A percentile compares a stretch with the other conserved stretches of the same genome.
These are phyloP conservation scores for Cataglyphis albicans DNA, from an alignment of 2,888 invertebrate species.

Conservation along the genomic window DNA sequence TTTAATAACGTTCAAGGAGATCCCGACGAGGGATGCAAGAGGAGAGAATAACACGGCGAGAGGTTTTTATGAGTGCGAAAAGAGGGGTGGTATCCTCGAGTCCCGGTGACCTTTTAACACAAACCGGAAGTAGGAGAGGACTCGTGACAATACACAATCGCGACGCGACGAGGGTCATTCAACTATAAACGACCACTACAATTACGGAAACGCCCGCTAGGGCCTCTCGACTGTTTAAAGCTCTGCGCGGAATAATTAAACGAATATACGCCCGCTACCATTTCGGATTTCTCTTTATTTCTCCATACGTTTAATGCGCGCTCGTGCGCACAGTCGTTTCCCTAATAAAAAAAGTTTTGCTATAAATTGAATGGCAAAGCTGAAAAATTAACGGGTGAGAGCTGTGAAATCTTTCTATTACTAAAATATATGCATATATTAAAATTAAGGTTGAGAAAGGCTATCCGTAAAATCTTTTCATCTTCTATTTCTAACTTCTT, in stretches of 20 bases:
- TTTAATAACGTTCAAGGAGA: conserved; percentile 33
- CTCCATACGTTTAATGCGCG: conserved; percentile 27
- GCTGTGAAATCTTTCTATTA: background rate
- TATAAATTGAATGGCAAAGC: conserved; percentile 21
- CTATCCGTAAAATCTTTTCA: too few relatives aligned
- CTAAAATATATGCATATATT: background rate
- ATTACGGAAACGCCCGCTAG: conserved; percentile 76
- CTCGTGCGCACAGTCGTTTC: conserved; percentile 1
- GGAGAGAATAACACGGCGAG: conserved; percentile 16
- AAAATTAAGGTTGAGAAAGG: too few relatives aligned
- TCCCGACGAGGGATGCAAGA: background rate
- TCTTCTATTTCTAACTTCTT: too few relatives aligned
- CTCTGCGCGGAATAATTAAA: conserved; percentile 76
- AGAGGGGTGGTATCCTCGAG: conserved; percentile 54
- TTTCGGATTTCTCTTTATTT: conserved; percentile 63
- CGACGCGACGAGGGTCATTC: conserved; percentile 81
- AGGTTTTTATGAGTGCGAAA: conserved; percentile 23
- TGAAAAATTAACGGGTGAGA: conserved; percentile 37
- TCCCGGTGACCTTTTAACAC: conserved; percentile 69
- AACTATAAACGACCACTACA: conserved; percentile 85
- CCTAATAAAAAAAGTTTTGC: conserved; percentile 16
- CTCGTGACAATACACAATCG: conserved; percentile 78
- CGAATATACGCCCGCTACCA: conserved; percentile 72
- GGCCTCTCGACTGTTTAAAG: conserved; percentile 69
- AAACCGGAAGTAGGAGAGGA: conserved; percentile 74